Base-by-base conservation (phyloP, 2,888 invertebrate species). In the Rhyacophila evoluta region DNA sequence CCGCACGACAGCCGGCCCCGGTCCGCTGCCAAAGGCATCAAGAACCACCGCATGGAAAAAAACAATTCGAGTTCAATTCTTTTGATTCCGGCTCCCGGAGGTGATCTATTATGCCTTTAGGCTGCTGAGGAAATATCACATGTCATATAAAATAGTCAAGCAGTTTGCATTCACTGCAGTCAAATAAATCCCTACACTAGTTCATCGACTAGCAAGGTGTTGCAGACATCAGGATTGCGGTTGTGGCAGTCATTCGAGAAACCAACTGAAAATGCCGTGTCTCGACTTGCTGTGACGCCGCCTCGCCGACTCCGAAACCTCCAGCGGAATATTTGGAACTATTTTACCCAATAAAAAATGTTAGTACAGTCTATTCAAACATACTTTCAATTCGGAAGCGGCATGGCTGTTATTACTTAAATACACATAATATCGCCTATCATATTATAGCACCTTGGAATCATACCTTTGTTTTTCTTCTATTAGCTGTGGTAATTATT, bases 1-100 rank as follows among this genome's bases (percentile, higher is more conserved):
- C 92, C 92, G 87, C 92, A 88, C 88, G 92, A 91, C 86, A 92
- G 90, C 88, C 89, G 90, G 86, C 87, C 90, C 88, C 91, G 91
- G 88, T 92, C 92, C 91, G 90, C 92, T 92, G 92, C 89, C 88
- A 89, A 89, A 88, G 90, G 88, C 89, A 89, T 87, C 88, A 87
- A 88, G 89, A 78, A 88, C 89, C 87, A 89, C 89, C 89, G 90
- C 90, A 90, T 90, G 90, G 87, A 90, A 90, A 89, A 90, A 90
- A 90, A 89, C 77, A 81, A 82, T 73, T 77, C 72, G 67, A 80
- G 19, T 72, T 77, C 55, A 77, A 77, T 37, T 75, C 19, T 37
- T 36, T 72, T 36, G 25, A 12, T 12, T 41, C 33, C 29, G 15
- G 28, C 11, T 69, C 28, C 11, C 69, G n/a, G 29, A 15, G 19